Percentiles rank a stretch among this genome's conserved stretches.
Evolutionary conservation across 2,888 invertebrate species (phyloP).

Genomic region (Agelastica alni): DNA sequence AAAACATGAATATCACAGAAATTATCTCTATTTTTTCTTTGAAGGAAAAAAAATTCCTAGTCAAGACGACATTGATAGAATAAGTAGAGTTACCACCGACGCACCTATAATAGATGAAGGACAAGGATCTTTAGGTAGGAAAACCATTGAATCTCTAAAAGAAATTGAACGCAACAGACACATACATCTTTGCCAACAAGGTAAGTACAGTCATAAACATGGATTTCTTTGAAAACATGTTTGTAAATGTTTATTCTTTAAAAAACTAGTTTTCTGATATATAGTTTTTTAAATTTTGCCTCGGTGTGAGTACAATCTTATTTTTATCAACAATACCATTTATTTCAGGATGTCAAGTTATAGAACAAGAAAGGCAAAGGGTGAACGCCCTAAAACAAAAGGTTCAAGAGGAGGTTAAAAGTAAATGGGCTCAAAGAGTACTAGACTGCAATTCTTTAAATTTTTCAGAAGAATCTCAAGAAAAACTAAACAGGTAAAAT

Average conservation of each 20-base stretch:
- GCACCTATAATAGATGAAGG: constrained; percentile 76
- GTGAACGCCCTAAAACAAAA: constrained; percentile 84
- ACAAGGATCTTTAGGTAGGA: constrained; percentile 71
- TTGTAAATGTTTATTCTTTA: too few species aligned
- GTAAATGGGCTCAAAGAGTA: constrained; percentile 76
- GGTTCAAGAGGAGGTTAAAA: constrained; percentile 87
- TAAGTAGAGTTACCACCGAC: constrained; percentile 84
- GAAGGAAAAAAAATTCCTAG: constrained; percentile 63
- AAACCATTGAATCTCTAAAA: constrained; percentile 83
- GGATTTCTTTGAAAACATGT: too few species aligned
- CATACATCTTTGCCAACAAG: constrained; percentile 87
- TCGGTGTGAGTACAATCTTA: too few species aligned
- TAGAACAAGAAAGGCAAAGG: constrained; percentile 87
- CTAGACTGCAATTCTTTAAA: constrained; percentile 65
- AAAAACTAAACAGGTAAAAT: constrained; percentile 47
- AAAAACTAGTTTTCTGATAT: too few species aligned
- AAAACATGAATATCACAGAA: too few species aligned
- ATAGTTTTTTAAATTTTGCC: too few species aligned
- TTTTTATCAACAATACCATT: not conserved
- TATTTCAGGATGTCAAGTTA: constrained; percentile 80
- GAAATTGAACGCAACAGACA: constrained; percentile 89
- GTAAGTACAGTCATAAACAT: too few species aligned
- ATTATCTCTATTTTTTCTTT: too few species aligned
- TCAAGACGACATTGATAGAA: constrained; percentile 85
- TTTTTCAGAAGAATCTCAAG: constrained; percentile 48